Evolutionary conservation across 2,113 vertebrate species (phyloP).

Genomic region (zebrafish (Danio rerio)): GRCz12tu NC_133184.1:30581001-30581500

Average conservation of each 20-base stretch:
- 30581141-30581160: too few species aligned
- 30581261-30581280: conserved; percentile 97
- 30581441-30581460: too few species aligned
- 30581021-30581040: background rate
- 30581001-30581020: background rate
- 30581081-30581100: too few species aligned
- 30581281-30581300: conserved; percentile 94
- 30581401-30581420: background rate
- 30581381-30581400: background rate
- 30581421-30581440: background rate
- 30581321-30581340: conserved; percentile 97
- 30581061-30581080: too few species aligned
- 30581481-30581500: background rate
- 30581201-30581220: too few species aligned
- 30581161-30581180: too few species aligned
- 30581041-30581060: background rate
- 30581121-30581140: too few species aligned
- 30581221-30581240: background rate
- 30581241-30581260: conserved; percentile 53
- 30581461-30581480: background rate
- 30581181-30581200: too few species aligned
- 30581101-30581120: too few species aligned
- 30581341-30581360: background rate
- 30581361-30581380: conserved; percentile 1
- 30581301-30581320: conserved; percentile 97